A percentile compares a stretch with the other conserved stretches of the same genome.
These are phyloP conservation scores for Polylopha cassiicola DNA, from an alignment of 2,888 invertebrate species.

Conservation along the genomic window DNA sequence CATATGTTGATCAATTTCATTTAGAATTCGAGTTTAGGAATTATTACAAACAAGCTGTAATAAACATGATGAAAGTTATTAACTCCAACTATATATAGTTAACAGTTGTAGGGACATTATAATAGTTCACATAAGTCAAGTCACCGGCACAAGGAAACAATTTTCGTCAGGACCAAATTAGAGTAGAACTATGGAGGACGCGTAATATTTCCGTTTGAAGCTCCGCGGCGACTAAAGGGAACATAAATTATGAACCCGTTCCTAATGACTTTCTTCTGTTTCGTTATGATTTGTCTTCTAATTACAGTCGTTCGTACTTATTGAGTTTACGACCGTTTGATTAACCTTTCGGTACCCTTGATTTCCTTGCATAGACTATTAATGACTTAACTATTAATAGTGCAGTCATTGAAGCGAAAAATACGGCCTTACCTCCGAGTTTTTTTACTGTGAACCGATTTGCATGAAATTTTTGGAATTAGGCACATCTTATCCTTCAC, in stretches of 20 bases:
- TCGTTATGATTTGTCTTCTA: slow-evolving; percentile 21
- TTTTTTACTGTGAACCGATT: too few relatives aligned
- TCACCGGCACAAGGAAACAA: slow-evolving; percentile 26
- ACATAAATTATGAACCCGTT: slow-evolving; percentile 33
- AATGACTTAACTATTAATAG: too few relatives aligned
- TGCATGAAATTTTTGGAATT: too few relatives aligned
- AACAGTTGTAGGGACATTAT: slow-evolving; percentile 3
- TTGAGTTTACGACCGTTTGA: slow-evolving; percentile 4
- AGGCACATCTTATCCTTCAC: too few relatives aligned
- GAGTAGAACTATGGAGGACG: slow-evolving; percentile 47
- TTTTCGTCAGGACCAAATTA: slow-evolving; percentile 56
- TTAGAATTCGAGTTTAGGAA: too few relatives aligned
- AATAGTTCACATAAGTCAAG: slow-evolving; percentile 15
- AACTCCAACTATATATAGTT: not conserved
- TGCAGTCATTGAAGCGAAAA: too few relatives aligned
- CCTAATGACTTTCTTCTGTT: slow-evolving; percentile 20
- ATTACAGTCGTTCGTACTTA: slow-evolving; percentile 13
- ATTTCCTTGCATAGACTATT: not conserved
- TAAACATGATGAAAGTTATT: not conserved
- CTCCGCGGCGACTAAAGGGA: slow-evolving; percentile 36
- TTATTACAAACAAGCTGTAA: too few relatives aligned
- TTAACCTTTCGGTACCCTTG: not conserved
- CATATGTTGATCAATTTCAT: too few relatives aligned
- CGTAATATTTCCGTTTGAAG: slow-evolving; percentile 49
- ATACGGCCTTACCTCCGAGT: too few relatives aligned